phyloP scores from a whole-genome alignment of 2,113 vertebrate genomes.

The Peromyscus californicus region DNA sequence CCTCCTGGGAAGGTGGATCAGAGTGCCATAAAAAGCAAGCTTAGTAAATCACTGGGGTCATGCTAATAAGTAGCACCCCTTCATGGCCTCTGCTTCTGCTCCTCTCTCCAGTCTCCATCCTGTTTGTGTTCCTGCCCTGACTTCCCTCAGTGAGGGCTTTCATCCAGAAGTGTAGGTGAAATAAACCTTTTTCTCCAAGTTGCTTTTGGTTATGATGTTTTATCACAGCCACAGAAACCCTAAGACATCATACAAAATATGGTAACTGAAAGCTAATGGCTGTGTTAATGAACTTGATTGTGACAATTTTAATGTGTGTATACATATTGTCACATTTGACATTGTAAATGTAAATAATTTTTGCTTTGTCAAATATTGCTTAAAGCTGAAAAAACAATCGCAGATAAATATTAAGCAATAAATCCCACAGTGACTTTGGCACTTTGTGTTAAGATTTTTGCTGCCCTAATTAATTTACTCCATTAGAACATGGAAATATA shows the following conservation, averaged over 20 bases:
- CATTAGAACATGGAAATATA: conserved; percentile 61
- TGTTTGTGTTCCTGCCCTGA: neutral
- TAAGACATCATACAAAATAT: neutral
- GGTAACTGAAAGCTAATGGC: neutral
- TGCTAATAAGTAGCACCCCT: neutral
- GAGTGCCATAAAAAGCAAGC: neutral
- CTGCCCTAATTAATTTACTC: conserved; percentile 65
- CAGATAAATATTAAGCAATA: neutral
- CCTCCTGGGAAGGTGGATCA: too few species aligned
- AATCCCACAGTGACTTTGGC: neutral
- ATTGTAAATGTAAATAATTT: neutral
- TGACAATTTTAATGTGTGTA: neutral
- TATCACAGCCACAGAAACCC: neutral
- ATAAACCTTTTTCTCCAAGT: neutral
- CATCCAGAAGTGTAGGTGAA: neutral
- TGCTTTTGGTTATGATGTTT: neutral
- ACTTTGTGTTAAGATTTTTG: conserved; percentile 36
- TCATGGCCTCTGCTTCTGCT: neutral
- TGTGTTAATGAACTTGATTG: neutral
- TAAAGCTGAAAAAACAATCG: neutral
- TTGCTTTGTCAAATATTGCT: neutral
- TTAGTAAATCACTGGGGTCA: neutral
- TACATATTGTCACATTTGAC: neutral
- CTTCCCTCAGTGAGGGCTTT: neutral
- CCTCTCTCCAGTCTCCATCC: neutral